Percentiles rank a stretch among this genome's conserved stretches.
These are phyloP conservation scores for Thera obeliscata DNA, from an alignment of 2,888 invertebrate species.

Conservation along the genomic window DNA sequence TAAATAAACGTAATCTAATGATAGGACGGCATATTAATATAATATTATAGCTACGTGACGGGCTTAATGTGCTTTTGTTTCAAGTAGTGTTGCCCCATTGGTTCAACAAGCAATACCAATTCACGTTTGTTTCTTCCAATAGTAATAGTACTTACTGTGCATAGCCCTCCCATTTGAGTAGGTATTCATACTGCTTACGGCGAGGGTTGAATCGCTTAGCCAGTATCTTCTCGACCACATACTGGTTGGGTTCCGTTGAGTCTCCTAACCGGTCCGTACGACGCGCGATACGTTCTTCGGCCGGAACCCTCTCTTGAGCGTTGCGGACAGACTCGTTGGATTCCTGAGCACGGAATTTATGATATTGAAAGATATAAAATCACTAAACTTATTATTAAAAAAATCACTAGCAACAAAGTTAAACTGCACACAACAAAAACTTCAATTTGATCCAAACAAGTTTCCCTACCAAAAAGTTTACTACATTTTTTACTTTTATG, in stretches of 20 bases:
- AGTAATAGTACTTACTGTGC: conserved; percentile 84
- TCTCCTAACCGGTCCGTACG: conserved; percentile 72
- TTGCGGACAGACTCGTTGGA: conserved; percentile 72
- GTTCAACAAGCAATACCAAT: too few species aligned
- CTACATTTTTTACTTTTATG: too few species aligned
- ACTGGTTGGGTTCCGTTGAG: conserved; percentile 85
- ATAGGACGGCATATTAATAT: too few species aligned
- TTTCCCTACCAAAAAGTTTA: too few species aligned
- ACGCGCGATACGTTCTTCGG: conserved; percentile 78
- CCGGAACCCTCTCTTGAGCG: conserved; percentile 78
- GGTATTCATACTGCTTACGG: conserved; percentile 91
- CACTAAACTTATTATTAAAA: too few species aligned
- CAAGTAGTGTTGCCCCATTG: too few species aligned
- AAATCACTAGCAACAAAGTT: too few species aligned
- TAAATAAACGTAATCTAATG: too few species aligned
- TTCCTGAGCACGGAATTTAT: conserved; percentile 35
- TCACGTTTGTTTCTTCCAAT: neutral
- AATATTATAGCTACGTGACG: too few species aligned
- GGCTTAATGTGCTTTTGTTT: too few species aligned
- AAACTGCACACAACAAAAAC: too few species aligned
- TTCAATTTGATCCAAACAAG: too few species aligned
- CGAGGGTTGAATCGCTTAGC: conserved; percentile 93
- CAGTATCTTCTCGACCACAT: conserved; percentile 92
- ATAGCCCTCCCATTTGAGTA: conserved; percentile 94
- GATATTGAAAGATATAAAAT: neutral